Evolutionary conservation across 2,888 invertebrate genomes (phyloP).

Genomic region (Drosophila mettleri): DNA sequence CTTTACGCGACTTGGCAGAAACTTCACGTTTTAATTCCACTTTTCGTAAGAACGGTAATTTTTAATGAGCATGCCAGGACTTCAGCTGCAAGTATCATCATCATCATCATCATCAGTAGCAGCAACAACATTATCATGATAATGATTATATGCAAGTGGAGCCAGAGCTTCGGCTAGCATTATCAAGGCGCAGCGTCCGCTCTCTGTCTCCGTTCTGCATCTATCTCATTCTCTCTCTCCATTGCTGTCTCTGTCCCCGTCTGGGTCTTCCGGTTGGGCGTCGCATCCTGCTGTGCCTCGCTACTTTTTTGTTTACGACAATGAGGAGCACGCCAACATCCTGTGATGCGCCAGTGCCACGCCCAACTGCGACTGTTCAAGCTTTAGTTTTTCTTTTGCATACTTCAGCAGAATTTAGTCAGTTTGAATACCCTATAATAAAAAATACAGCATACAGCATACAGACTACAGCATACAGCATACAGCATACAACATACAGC

Average conservation of each 20-base stretch:
- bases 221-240: constrained; percentile 5
- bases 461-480: no score
- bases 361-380: constrained; percentile 5
- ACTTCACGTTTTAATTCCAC: constrained; percentile 78
- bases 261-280: constrained; percentile 47
- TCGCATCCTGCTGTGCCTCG: constrained; percentile 61
- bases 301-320: constrained; percentile 75
- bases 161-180: constrained; percentile 28
- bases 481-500: no score
- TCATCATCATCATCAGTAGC: constrained; percentile 6
- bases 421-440: constrained; percentile 47
- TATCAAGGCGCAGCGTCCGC: constrained; percentile 36
- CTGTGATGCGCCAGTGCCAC: constrained; percentile 31
- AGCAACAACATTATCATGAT: constrained; percentile 2
- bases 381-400: constrained; percentile 34
- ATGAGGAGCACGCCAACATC: constrained; percentile 60
- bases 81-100: constrained; percentile 9
- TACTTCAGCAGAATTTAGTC: constrained; percentile 74
- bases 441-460: no score
- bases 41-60: constrained; percentile 80
- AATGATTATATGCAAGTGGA: constrained; percentile 27
- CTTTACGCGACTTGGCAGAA: constrained; percentile 55
- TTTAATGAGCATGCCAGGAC: constrained; percentile 71
- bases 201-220: constrained; percentile 30
- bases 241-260: constrained; percentile 20